Percentiles rank a stretch among this genome's conserved stretches.
Conservation (phyloP, 2,888 invertebrate genomes). For the Hoplodrina ambigua region DNA sequence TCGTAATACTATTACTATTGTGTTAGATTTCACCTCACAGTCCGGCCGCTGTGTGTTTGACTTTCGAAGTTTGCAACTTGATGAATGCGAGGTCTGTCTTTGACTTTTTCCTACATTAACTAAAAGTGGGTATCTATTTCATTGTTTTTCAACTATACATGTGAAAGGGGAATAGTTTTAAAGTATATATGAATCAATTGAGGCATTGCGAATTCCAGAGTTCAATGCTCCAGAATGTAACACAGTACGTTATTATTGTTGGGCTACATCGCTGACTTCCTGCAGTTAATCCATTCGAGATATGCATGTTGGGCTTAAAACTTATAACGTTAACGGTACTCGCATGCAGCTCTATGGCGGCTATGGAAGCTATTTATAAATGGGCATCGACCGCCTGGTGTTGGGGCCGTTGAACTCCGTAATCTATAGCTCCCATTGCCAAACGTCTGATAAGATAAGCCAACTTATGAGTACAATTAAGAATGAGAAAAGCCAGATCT, state of each 20-base stretch:
- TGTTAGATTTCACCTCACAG: constrained; percentile 65
- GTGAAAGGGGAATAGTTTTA: background rate
- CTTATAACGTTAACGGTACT: constrained; percentile 73
- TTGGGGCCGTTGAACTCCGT: constrained; percentile 76
- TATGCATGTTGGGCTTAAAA: constrained; percentile 45
- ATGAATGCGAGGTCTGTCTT: constrained; percentile 30
- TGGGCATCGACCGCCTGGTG: constrained; percentile 74
- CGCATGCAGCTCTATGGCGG: constrained; percentile 73
- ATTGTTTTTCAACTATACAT: background rate
- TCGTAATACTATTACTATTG: constrained; percentile 64
- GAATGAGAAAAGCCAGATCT: constrained; percentile 51
- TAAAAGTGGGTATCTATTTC: constrained; percentile 6
- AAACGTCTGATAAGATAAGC: constrained; percentile 78
- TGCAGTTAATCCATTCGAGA: constrained; percentile 49
- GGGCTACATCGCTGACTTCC: constrained; percentile 31
- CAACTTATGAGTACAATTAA: constrained; percentile 45
- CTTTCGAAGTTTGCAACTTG: constrained; percentile 51
- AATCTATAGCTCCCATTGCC: constrained; percentile 75
- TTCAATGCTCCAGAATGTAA: constrained; percentile 43
- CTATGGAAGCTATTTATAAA: constrained; percentile 80
- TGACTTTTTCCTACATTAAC: constrained; percentile 9
- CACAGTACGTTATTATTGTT: constrained; percentile 22
- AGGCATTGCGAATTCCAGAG: constrained; percentile 28
- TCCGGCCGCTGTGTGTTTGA: constrained; percentile 42
- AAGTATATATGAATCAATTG: constrained; percentile 27